Evolutionary conservation across 2,888 invertebrate genomes (phyloP).

Genomic region (Acanthosoma haemorrhoidale): DNA sequence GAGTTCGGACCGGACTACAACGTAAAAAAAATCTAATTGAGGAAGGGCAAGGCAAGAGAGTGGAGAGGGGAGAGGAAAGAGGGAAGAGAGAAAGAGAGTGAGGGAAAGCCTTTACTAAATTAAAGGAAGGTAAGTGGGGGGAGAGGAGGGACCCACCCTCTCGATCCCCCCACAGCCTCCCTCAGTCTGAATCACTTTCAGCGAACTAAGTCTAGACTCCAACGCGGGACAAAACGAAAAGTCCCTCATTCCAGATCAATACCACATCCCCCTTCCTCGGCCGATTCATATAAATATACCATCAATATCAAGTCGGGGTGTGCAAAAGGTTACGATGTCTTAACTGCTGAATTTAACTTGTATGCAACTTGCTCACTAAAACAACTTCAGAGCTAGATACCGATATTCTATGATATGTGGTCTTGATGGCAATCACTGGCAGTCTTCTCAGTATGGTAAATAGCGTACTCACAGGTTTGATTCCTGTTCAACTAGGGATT

Average conservation of each 20-base stretch:
- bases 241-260: constrained; percentile 15
- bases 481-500: too few species aligned
- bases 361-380: neutral
- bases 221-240: neutral
- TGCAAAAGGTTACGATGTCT: neutral
- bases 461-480: too few species aligned
- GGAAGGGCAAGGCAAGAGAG: neutral
- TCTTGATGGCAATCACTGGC: too few species aligned
- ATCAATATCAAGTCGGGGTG: too few species aligned
- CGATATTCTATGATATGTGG: too few species aligned
- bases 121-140: constrained; percentile 5
- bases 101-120: constrained; percentile 23
- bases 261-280: constrained; percentile 1
- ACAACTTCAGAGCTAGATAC: neutral
- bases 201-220: constrained; percentile 18
- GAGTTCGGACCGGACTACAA: neutral
- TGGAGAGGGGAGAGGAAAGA: neutral
- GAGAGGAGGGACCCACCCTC: neutral
- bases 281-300: too few species aligned
- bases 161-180: neutral
- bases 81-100: neutral
- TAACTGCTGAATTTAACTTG: too few species aligned
- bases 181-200: constrained; percentile 1
- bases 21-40: neutral
- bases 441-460: too few species aligned